Evolutionary conservation across 2,888 invertebrate genomes (phyloP).

Genomic region (Drosophila birchii): DNA sequence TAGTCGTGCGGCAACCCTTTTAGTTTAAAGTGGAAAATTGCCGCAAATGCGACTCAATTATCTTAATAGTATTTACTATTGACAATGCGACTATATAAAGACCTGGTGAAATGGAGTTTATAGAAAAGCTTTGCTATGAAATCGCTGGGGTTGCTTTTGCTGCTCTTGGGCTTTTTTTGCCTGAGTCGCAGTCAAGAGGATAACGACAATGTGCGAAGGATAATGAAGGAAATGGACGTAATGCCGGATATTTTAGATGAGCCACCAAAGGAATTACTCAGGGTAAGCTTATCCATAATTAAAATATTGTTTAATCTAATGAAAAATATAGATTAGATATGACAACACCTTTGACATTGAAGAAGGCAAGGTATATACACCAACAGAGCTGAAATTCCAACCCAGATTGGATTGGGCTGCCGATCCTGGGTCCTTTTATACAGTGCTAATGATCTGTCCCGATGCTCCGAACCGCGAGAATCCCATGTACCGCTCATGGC

Average conservation of each 20-base stretch:
- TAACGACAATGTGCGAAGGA: conserved; percentile 52
- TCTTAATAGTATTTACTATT: conserved; percentile 64
- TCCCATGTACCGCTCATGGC: conserved; percentile 93
- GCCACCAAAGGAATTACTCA: conserved; percentile 64
- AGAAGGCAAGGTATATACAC: conserved; percentile 89
- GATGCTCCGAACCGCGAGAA: conserved; percentile 93
- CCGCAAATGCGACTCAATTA: conserved; percentile 52
- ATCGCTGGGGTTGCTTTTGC: conserved; percentile 19
- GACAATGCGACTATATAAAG: conserved; percentile 56
- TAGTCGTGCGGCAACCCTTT: neutral
- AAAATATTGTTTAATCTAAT: neutral
- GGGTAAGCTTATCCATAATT: conserved; percentile 35
- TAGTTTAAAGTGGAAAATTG: conserved; percentile 57
- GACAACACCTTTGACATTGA: conserved; percentile 85
- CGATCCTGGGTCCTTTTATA: conserved; percentile 69
- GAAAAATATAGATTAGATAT: conserved; percentile 50
- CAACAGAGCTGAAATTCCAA: conserved; percentile 85
- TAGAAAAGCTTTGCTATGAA: conserved; percentile 47
- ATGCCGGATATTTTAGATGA: conserved; percentile 69
- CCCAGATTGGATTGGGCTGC: conserved; percentile 76
- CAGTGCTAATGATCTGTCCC: conserved; percentile 87
- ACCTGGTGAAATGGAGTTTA: neutral
- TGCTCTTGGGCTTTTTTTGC: conserved; percentile 22
- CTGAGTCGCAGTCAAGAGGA: conserved; percentile 28
- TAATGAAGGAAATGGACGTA: conserved; percentile 68